Conservation (phyloP, 2,888 invertebrate species). For the Athetis lepigone region DNA sequence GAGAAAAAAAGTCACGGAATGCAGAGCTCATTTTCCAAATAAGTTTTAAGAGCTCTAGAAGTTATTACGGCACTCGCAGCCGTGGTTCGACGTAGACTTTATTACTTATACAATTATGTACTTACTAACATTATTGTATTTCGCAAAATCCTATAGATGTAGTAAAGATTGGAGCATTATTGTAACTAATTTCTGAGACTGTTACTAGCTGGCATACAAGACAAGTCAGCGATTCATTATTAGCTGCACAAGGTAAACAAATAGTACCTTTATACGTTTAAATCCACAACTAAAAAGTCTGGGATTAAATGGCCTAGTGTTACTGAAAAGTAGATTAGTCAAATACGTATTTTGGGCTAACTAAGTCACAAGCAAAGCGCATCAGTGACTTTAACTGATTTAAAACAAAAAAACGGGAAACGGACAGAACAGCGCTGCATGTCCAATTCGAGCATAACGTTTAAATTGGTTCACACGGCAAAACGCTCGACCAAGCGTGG, state of each 20-base stretch:
- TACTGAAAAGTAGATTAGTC: too few relatives aligned
- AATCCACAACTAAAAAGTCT: too few relatives aligned
- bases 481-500: slow-evolving; percentile 30
- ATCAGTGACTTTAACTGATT: slow-evolving; percentile 17
- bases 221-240: too few relatives aligned
- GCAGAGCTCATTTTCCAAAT: slow-evolving; percentile 17
- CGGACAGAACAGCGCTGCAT: slow-evolving; percentile 33
- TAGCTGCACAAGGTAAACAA: too few relatives aligned
- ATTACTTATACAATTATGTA: neutral
- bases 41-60: slow-evolving; percentile 3
- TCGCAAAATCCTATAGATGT: neutral
- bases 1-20: slow-evolving; percentile 14
- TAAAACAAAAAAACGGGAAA: slow-evolving; percentile 18
- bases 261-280: too few relatives aligned
- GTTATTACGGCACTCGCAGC: neutral
- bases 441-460: slow-evolving; percentile 42
- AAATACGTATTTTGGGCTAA: neutral
- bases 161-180: neutral
- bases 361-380: slow-evolving; percentile 15
- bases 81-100: neutral
- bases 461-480: slow-evolving; percentile 46
- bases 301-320: too few relatives aligned
- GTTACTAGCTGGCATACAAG: too few relatives aligned
- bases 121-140: neutral
- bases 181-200: too few relatives aligned